phyloP scores from a whole-genome alignment of 2,888 invertebrate species.

The Trachelus tabidus region DNA sequence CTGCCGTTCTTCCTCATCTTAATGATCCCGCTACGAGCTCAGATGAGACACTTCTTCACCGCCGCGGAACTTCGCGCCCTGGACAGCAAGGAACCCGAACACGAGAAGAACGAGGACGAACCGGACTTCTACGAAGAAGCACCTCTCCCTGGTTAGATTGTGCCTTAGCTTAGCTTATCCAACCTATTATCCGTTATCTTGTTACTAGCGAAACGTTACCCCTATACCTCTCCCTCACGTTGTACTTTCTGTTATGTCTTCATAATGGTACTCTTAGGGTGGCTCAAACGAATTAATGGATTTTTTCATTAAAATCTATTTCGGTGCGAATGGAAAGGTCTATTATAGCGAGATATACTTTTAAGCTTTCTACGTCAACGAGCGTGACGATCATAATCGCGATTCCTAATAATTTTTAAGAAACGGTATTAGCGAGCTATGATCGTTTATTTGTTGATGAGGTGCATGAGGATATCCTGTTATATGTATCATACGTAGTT shows the following conservation, averaged over 20 bases:
- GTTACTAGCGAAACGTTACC: conserved; percentile 8
- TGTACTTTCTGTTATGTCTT: conserved; percentile 2
- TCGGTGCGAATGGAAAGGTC: not conserved
- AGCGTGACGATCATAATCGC: not conserved
- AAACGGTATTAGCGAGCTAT: not conserved
- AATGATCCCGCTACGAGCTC: conserved; percentile 88
- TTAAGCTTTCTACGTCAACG: not conserved
- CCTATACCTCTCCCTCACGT: not conserved
- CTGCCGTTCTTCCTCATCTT: conserved; percentile 94
- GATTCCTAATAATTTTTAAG: not conserved
- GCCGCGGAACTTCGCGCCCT: conserved; percentile 85
- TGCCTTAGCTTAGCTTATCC: conserved; percentile 49
- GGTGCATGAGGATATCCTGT: conserved; percentile 13
- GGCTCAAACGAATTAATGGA: conserved; percentile 23
- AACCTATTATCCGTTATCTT: conserved; percentile 6
- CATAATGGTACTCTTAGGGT: conserved; percentile 15
- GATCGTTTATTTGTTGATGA: not conserved
- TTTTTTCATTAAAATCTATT: conserved; percentile 14
- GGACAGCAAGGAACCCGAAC: conserved; percentile 86
- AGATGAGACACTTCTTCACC: conserved; percentile 80
- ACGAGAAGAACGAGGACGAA: conserved; percentile 83
- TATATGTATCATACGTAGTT: conserved; percentile 17
- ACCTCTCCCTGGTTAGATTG: conserved; percentile 79
- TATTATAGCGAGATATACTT: not conserved
- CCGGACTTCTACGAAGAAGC: conserved; percentile 96